Evolutionary conservation across 2,113 vertebrate species (phyloP).

Genomic region (Microtus oregoni): DNA sequence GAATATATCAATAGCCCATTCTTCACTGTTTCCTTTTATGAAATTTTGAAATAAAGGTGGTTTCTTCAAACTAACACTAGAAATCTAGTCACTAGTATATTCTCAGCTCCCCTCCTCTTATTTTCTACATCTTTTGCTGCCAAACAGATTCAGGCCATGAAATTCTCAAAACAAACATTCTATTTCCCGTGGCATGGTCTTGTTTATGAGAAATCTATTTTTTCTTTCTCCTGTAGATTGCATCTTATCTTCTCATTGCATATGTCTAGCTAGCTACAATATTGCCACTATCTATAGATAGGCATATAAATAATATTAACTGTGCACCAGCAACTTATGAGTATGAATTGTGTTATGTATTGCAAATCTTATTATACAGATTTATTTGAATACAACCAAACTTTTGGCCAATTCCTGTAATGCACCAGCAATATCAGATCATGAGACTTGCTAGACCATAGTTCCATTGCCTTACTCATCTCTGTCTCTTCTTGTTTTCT

Average conservation of each 20-base stretch:
- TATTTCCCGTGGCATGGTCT: not conserved
- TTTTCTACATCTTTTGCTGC: not conserved
- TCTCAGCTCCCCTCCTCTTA: not conserved
- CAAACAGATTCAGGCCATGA: not conserved
- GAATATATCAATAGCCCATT: not conserved
- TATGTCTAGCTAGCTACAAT: conserved; percentile 14
- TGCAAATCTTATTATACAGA: not conserved
- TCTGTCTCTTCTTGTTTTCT: not conserved
- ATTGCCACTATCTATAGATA: not conserved
- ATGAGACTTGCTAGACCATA: not conserved
- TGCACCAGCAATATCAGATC: not conserved
- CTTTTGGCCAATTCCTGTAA: not conserved
- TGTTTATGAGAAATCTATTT: not conserved
- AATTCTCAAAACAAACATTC: not conserved
- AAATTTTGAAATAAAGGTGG: not conserved
- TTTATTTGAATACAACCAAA: not conserved
- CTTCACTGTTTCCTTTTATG: not conserved
- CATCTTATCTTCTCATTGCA: not conserved
- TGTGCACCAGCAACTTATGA: not conserved
- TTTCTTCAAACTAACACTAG: not conserved
- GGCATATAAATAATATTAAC: not conserved
- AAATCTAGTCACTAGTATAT: not conserved
- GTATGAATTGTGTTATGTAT: not conserved
- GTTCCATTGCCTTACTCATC: not conserved
- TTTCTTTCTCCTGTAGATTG: not conserved